phyloP scores from a whole-genome alignment of 53 echinoderm and acorn worm genomes.

The Mesocentrotus franciscanus region DNA sequence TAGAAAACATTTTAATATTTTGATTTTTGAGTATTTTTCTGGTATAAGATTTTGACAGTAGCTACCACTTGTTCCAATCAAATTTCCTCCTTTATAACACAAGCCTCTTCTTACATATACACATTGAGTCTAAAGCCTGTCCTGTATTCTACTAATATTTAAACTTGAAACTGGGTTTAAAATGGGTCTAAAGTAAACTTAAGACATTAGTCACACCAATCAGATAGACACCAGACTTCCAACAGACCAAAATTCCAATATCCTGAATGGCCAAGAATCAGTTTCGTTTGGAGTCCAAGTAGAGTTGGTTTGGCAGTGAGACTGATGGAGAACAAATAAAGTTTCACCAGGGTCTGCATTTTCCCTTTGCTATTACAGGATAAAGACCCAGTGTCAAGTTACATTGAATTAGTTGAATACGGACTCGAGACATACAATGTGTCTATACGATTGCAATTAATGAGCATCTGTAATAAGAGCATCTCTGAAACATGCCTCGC shows the following conservation, averaged over 20 bases:
- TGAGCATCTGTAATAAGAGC: neutral
- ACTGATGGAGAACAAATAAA: neutral
- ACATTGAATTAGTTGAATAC: neutral
- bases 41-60: neutral
- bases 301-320: too few relatives aligned
- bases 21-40: neutral
- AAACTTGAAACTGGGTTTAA: neutral
- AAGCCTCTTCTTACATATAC: neutral
- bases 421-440: neutral
- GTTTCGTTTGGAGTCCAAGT: too few relatives aligned
- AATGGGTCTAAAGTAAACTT: neutral
- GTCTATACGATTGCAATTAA: constrained; percentile 2
- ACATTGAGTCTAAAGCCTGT: neutral
- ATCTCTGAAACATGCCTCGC: constrained; percentile 14
- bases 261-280: too few relatives aligned
- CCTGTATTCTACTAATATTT: neutral
- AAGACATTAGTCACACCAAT: neutral
- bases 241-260: too few relatives aligned
- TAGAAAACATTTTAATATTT: neutral
- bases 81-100: neutral
- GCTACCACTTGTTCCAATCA: neutral
- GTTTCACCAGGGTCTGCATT: neutral
- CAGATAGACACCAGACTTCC: too few relatives aligned
- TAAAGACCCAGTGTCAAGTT: neutral
- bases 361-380: neutral